A percentile compares a stretch with the other conserved stretches of the same genome.
These are phyloP conservation scores for Portevinia maculata DNA, from an alignment of 2,888 invertebrate species.

Conservation along the genomic window DNA sequence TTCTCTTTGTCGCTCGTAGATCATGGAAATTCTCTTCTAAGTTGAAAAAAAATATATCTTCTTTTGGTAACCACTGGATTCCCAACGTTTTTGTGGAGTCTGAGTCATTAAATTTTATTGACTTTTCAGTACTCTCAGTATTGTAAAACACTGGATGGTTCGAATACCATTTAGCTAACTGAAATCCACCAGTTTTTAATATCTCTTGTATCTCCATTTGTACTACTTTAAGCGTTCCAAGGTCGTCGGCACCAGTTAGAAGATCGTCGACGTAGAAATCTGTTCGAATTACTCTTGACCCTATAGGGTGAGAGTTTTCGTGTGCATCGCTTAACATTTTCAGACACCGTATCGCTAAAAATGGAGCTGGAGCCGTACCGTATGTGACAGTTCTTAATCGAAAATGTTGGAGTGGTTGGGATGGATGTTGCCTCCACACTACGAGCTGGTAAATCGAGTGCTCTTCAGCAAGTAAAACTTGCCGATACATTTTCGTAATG, in stretches of 20 bases:
- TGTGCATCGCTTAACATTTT: conserved; percentile 22
- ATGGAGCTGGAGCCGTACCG: conserved; percentile 28
- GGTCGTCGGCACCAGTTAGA: conserved; percentile 36
- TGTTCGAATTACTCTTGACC: too few species aligned
- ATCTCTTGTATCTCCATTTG: conserved; percentile 18
- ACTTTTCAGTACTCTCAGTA: conserved; percentile 17
- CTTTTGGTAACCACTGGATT: conserved; percentile 31
- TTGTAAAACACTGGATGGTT: conserved; percentile 32
- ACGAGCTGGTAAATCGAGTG: too few species aligned
- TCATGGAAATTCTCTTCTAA: too few species aligned
- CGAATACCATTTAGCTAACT: conserved; percentile 36
- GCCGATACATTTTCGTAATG: too few species aligned
- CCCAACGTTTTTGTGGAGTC: too few species aligned
- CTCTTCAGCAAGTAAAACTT: too few species aligned
- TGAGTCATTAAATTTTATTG: too few species aligned
- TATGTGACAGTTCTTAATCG: too few species aligned
- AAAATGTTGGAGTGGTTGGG: too few species aligned
- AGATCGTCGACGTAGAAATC: conserved; percentile 51
- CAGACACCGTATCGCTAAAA: conserved; percentile 13
- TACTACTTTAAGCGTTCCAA: conserved; percentile 21
- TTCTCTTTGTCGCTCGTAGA: too few species aligned
- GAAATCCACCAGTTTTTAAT: conserved; percentile 29
- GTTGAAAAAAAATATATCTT: conserved; percentile 42
- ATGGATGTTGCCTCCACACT: too few species aligned
- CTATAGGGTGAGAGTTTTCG: conserved; percentile 8